These are phyloP conservation scores for Drosophila athabasca DNA, from an alignment of 1,140 invertebrate genomes.

Conservation along the genomic window DNA sequence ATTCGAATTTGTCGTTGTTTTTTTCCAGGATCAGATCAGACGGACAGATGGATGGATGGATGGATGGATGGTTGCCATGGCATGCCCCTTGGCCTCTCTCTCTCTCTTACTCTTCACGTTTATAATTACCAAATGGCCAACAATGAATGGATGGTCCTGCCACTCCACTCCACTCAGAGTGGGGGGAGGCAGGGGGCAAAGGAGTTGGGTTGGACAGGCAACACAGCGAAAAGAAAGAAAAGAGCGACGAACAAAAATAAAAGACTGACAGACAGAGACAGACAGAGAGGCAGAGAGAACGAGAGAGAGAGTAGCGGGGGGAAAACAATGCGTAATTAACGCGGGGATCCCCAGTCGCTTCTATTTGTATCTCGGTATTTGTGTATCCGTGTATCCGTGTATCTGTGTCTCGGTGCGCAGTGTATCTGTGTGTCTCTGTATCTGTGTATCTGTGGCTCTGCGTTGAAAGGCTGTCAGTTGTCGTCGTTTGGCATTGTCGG, in stretches of 20 bases:
- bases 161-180: neutral
- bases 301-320: slow-evolving; percentile 16
- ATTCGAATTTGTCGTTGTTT: slow-evolving; percentile 11
- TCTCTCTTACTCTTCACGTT: slow-evolving; percentile 44
- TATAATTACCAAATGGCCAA: slow-evolving; percentile 80
- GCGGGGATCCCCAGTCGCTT: slow-evolving; percentile 35
- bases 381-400: slow-evolving; percentile 12
- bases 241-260: neutral
- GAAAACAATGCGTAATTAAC: slow-evolving; percentile 78
- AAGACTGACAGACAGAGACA: neutral
- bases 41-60: neutral
- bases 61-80: slow-evolving; percentile 52
- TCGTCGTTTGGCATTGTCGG: slow-evolving; percentile 57
- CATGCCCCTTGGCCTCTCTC: slow-evolving; percentile 1
- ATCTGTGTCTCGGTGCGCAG: slow-evolving; percentile 8
- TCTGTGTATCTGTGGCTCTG: slow-evolving; percentile 36
- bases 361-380: slow-evolving; percentile 15
- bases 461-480: slow-evolving; percentile 59
- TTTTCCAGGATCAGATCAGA: slow-evolving; percentile 11
- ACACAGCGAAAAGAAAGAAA: slow-evolving; percentile 2
- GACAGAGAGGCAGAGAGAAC: neutral
- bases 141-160: slow-evolving; percentile 43
- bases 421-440: slow-evolving; percentile 4
- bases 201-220: slow-evolving; percentile 49
- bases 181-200: neutral